These are phyloP conservation scores for Tangachromis dhanisi DNA, from an alignment of 2,113 vertebrate species.

Conservation along the genomic window DNA sequence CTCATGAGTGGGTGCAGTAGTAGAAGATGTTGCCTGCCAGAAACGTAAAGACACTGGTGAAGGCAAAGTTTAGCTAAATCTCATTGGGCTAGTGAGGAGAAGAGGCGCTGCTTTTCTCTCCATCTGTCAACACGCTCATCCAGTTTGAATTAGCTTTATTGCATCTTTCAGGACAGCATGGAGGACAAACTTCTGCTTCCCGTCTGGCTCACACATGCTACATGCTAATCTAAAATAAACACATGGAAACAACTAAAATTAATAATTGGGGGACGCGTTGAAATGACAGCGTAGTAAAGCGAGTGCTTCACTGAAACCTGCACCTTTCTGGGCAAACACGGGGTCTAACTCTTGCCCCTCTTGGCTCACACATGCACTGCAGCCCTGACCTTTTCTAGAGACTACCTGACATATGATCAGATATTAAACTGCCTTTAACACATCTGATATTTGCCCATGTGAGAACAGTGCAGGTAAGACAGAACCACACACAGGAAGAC, in stretches of 20 bases:
- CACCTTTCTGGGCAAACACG: rapidly evolving
- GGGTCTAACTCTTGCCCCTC: background rate
- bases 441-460: background rate
- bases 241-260: rapidly evolving
- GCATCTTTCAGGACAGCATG: background rate
- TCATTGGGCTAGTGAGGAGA: rapidly evolving
- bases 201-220: background rate
- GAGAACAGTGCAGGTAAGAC: background rate
- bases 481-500: background rate
- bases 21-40: rapidly evolving
- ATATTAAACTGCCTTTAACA: background rate
- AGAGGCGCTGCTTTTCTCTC: background rate
- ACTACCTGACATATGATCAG: background rate
- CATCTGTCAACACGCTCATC: background rate
- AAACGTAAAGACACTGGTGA: background rate
- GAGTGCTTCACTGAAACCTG: background rate
- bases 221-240: background rate
- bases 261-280: background rate
- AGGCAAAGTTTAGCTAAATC: background rate
- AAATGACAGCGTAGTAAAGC: rapidly evolving
- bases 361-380: background rate
- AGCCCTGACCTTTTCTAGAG: background rate
- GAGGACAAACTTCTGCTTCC: background rate
- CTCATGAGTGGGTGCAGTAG: background rate
- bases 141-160: background rate